Evolutionary conservation across 2,888 invertebrate genomes (phyloP).

Genomic region (Drosophila ezoana): DNA sequence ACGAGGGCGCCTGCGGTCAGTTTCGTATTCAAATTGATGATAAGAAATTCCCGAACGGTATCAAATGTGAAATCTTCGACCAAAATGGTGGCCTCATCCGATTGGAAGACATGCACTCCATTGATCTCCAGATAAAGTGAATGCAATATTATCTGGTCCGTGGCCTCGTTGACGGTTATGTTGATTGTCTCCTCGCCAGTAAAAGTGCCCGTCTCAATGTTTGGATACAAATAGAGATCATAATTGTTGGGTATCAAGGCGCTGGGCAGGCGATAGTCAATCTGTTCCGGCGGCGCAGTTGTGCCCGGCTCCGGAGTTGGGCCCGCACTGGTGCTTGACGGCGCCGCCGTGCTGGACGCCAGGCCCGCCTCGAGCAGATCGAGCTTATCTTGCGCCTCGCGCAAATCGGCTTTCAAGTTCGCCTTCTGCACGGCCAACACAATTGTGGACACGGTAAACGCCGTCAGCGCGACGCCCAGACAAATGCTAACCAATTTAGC

Average conservation of each 20-base stretch:
- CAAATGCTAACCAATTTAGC: constrained; percentile 77
- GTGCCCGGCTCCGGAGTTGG: constrained; percentile 25
- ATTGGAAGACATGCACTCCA: constrained; percentile 57
- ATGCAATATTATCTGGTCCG: constrained; percentile 87
- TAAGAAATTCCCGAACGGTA: constrained; percentile 74
- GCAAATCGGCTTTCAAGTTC: constrained; percentile 69
- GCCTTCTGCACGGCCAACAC: constrained; percentile 85
- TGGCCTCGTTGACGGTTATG: constrained; percentile 85
- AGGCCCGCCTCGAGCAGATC: constrained; percentile 65
- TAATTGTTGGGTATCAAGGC: constrained; percentile 88
- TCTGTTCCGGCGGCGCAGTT: constrained; percentile 57
- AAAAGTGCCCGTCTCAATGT: constrained; percentile 87
- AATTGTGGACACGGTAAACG: constrained; percentile 86
- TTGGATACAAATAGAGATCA: constrained; percentile 88
- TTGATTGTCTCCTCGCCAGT: constrained; percentile 86
- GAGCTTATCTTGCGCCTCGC: constrained; percentile 72
- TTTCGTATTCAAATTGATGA: constrained; percentile 70
- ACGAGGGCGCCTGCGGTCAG: constrained; percentile 43
- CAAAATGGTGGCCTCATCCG: constrained; percentile 57
- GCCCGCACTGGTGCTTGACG: constrained; percentile 12
- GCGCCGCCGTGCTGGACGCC: constrained; percentile 40
- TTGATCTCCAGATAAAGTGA: constrained; percentile 86
- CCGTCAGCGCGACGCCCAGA: constrained; percentile 78
- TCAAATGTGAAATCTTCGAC: constrained; percentile 66
- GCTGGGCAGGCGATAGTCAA: constrained; percentile 86